Base-by-base conservation (phyloP, 2,888 invertebrate genomes). In the Trissonchulus latispiculum region DNA sequence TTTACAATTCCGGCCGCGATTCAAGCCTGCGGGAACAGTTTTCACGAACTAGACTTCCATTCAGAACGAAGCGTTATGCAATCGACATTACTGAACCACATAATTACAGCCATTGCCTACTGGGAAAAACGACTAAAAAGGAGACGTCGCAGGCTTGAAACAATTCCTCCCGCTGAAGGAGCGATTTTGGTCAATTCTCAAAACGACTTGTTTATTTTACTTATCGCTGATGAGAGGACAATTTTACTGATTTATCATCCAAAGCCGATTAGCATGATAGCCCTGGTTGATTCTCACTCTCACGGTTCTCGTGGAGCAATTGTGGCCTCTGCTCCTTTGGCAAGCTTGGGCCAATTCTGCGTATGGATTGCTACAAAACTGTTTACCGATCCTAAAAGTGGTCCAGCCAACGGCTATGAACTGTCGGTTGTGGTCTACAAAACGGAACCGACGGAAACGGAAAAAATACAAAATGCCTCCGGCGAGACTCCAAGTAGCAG, bases 1-100 rank as follows among this genome's bases (percentile, higher is more conserved):
- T 70, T 70, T 31, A 70, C 70, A 28, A 37, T 70, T n/a, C 70
- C 70, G 35, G 70, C 32, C 28, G 70, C 37, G 28, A 70, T 70
- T 32, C 32, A 3, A 18, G 33, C 68, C 33, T 68, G 68, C 32
- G 64, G 28, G 15, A 23, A 64, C 64, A 29, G 15, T 3, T 64
- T 64, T 35, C 68, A 33, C 68, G 68, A 68, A 48, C 48, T 48
- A 48, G 48, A 48, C 48, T 48, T 48, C 23, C 48, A 48, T 23
- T 48, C 48, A 8, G 48, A 48, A 8, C 48, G 48, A 8, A 48
- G 48, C 23, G 23, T 23, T 8, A 48, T 48, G 48, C 48, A 48
- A 48, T 8, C 8, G 23, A 48, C 48, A 48, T 48, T 48, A 23
- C 48, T 48, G 8, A 48, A 48, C 23, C 48, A 48, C 48, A 48